phyloP scores from a whole-genome alignment of 2,888 invertebrate genomes.

The Amiota mariae region DNA sequence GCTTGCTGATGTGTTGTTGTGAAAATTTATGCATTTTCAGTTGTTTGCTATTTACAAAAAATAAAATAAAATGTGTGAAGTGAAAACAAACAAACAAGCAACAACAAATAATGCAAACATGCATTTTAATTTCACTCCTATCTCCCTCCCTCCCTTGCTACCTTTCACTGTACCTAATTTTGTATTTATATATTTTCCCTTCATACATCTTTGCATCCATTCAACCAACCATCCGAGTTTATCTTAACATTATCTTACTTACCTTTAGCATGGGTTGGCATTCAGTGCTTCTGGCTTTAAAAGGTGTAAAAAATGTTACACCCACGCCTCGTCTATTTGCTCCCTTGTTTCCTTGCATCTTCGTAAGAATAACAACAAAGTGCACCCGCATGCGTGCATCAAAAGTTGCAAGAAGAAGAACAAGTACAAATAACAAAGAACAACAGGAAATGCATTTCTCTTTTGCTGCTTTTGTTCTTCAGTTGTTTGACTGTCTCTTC shows the following conservation, averaged over 20 bases:
- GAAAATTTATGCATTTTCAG: conserved; percentile 26
- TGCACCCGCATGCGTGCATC: conserved; percentile 28
- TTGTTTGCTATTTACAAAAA: not conserved
- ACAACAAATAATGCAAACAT: too few species aligned
- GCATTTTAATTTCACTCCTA: not conserved
- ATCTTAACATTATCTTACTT: conserved; percentile 37
- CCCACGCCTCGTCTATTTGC: conserved; percentile 32
- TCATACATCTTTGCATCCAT: too few species aligned
- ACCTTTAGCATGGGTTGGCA: conserved; percentile 45
- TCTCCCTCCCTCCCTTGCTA: too few species aligned
- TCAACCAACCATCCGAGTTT: too few species aligned
- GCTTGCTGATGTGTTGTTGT: not conserved
- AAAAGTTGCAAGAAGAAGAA: conserved; percentile 13
- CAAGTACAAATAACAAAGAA: conserved; percentile 2
- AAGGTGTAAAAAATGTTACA: conserved; percentile 42
- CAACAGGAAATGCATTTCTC: conserved; percentile 27
- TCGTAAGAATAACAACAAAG: conserved; percentile 37
- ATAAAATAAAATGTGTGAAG: too few species aligned
- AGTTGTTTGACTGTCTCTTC: not conserved
- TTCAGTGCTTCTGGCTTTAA: conserved; percentile 22
- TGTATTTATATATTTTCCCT: too few species aligned
- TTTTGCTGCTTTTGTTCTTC: conserved; percentile 6
- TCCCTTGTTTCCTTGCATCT: not conserved
- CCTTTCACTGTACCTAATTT: too few species aligned
- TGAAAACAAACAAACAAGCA: too few species aligned